phyloP scores from a whole-genome alignment of 2,888 invertebrate species.

The Labia minor region DNA sequence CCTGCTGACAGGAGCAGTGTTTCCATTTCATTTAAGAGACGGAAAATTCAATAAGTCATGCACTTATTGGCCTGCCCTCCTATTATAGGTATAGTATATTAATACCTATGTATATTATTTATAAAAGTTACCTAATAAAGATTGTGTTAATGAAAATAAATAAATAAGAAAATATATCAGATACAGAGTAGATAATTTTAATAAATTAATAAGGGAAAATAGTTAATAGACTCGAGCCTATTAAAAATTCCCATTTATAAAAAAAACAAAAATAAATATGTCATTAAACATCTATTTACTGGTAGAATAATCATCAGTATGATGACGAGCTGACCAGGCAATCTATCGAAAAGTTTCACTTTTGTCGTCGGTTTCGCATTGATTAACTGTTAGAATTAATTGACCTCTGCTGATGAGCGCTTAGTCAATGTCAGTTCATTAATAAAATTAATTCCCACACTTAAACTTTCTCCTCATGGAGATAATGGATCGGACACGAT shows the following conservation, averaged over 20 bases:
- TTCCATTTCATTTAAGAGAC: no score
- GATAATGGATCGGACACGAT: constrained; percentile 13
- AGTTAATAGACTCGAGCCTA: no score
- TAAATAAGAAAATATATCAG: no score
- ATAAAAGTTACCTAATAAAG: no score
- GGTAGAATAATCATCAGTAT: not conserved
- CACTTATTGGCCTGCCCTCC: no score
- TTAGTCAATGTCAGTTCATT: constrained; percentile 13
- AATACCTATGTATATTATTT: no score
- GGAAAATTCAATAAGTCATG: no score
- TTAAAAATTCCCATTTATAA: not conserved
- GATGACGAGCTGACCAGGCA: not conserved
- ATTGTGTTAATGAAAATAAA: no score
- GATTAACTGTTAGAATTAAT: constrained; percentile 1
- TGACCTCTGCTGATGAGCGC: constrained; percentile 3
- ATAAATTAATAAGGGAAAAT: no score
- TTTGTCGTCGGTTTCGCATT: constrained; percentile 1
- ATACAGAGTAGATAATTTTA: no score
- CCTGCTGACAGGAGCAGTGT: no score
- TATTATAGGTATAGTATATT: no score
- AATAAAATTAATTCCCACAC: constrained; percentile 2
- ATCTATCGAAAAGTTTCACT: constrained; percentile 1
- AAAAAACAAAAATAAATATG: not conserved
- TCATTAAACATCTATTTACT: not conserved
- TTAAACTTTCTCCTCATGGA: constrained; percentile 7